Evolutionary conservation across 2,113 vertebrate species (phyloP).

Genomic region (Plectropomus leopardus): DNA sequence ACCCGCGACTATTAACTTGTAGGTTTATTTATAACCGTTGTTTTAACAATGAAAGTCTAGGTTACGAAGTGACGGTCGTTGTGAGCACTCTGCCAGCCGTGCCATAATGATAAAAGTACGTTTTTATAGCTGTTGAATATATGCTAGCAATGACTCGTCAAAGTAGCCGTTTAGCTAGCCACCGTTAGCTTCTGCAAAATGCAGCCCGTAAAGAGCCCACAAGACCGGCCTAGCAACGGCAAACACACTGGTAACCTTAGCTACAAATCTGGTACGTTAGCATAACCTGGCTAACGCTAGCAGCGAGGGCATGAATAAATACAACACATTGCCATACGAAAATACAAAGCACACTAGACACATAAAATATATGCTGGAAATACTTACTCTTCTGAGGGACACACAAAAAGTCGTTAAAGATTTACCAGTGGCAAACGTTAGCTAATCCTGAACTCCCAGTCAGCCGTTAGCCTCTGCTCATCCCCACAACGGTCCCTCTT

Average conservation of each 20-base stretch:
- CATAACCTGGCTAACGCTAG: conserved; percentile 58
- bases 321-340: background rate
- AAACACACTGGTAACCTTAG: conserved; percentile 77
- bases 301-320: background rate
- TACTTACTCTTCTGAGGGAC: background rate
- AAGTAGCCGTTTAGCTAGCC: background rate
- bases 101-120: background rate
- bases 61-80: conserved; percentile 1
- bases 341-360: background rate
- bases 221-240: conserved; percentile 82
- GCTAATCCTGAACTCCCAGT: conserved; percentile 42
- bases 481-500: conserved; percentile 38
- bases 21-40: background rate
- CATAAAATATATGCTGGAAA: background rate
- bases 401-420: background rate
- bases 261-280: conserved; percentile 60
- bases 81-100: background rate
- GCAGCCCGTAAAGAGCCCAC: conserved; percentile 36
- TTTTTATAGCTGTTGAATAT: background rate
- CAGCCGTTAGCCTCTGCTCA: conserved; percentile 69
- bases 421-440: conserved; percentile 19
- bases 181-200: background rate
- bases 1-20: background rate
- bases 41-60: background rate
- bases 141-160: background rate